Evolutionary conservation across 2,113 vertebrate genomes (phyloP).

Genomic region (Osmerus mordax): DNA sequence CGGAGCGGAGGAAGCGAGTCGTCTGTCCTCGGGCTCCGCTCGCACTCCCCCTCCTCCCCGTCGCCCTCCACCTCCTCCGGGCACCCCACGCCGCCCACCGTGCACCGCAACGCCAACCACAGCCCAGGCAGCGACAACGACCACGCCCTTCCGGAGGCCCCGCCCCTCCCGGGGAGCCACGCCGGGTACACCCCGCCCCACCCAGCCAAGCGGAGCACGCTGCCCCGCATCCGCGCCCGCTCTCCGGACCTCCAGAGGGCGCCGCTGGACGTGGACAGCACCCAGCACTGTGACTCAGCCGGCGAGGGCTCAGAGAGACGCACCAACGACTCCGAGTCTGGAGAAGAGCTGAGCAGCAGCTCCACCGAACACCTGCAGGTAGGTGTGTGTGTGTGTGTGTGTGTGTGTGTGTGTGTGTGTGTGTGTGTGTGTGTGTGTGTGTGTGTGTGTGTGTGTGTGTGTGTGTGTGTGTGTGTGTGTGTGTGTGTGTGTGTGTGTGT

Average conservation of each 20-base stretch:
- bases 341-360: slow-evolving; percentile 94
- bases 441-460: no score
- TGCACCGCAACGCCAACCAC: slow-evolving; percentile 75
- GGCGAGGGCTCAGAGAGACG: slow-evolving; percentile 79
- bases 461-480: no score
- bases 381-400: slow-evolving; percentile 24
- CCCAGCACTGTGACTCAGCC: slow-evolving; percentile 75
- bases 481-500: no score
- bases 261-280: slow-evolving; percentile 56
- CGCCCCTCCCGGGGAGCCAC: slow-evolving; percentile 70
- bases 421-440: no score
- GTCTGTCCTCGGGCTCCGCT: slow-evolving; percentile 53
- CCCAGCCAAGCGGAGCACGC: slow-evolving; percentile 27
- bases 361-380: slow-evolving; percentile 93
- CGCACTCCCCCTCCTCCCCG: slow-evolving; percentile 33
- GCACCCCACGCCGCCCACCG: slow-evolving; percentile 66
- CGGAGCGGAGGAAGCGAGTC: slow-evolving; percentile 59
- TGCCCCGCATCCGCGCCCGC: slow-evolving; percentile 61
- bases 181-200: slow-evolving; percentile 6
- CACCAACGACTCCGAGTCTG: slow-evolving; percentile 88
- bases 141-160: slow-evolving; percentile 68
- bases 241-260: slow-evolving; percentile 73
- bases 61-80: slow-evolving; percentile 56
- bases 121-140: slow-evolving; percentile 72
- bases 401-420: no score